Base-by-base conservation (phyloP, 2,888 invertebrate genomes). In the Drosophila borborema region DNA sequence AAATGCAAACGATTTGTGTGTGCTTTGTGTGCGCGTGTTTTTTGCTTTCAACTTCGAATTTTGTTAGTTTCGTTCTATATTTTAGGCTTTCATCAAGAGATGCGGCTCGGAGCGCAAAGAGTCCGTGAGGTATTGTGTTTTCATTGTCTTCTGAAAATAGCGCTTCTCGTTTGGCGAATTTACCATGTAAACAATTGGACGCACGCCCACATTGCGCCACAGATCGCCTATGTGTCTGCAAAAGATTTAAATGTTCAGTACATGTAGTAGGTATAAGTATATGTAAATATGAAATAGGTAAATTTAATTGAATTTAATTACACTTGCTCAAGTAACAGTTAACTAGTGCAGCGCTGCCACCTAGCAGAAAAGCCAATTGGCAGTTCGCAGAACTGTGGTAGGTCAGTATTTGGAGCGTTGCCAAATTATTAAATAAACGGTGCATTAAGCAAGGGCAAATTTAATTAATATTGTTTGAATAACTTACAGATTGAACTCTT, bases 111-210 rank as follows among this genome's bases (percentile, higher is more conserved):
- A 93, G 60, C 93, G 91, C 74, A 93, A 74, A 16, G 93, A 93
- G 79, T 93, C 93, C 14, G 93, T 93, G 66, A 93, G 82, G 88
- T 93, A 93, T 85, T 93, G 93, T 34, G 92, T 92, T 82, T 93
- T 93, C 91, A 93, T 92, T 7, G 92, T 92, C 76, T 92, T 92
- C 77, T 93, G 93, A 80, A 93, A 93, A 79, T 93, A 93, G 28
- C 93, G 92, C 75, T 93, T 93, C 81, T 93, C 93, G 82, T 93
- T 93, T 56, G 93, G 93, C 61, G 93, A 93, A 83, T 93, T 93
- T 3, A 93, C 93, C 82, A 92, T 92, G 64, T 93, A 93, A 14
- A 93, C 93, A 63, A 93, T 92, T 53, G 93, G 93, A 61, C 93
- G 92, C 8, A 93, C 93, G 61, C 92, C 93, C 55, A 92, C 92